Percentiles rank a stretch among this genome's conserved stretches.
These are phyloP conservation scores for Oscheius sp. DNA, from an alignment of 2,888 invertebrate species.

Conservation along the genomic window DNA sequence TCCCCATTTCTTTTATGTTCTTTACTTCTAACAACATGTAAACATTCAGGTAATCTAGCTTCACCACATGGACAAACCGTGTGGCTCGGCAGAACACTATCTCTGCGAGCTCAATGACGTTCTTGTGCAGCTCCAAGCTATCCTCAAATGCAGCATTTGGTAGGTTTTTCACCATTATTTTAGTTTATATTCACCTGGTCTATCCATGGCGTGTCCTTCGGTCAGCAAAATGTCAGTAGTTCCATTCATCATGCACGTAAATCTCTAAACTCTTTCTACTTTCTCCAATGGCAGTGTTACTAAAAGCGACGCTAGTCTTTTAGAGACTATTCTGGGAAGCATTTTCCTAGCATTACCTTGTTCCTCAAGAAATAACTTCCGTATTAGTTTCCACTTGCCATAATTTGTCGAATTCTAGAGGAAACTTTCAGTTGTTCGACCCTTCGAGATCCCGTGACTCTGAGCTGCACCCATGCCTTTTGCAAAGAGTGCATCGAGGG, in stretches of 20 bases:
- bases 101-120: constrained; percentile 31
- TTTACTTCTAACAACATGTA: too few relatives aligned
- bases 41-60: background rate
- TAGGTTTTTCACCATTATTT: constrained; percentile 32
- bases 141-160: constrained; percentile 58
- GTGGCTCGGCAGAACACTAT: constrained; percentile 25
- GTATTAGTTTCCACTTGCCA: background rate
- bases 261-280: too few relatives aligned
- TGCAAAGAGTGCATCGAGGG: constrained; percentile 46
- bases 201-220: too few relatives aligned
- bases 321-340: too few relatives aligned
- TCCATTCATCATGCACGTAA: too few relatives aligned
- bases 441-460: constrained; percentile 46
- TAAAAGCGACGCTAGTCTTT: too few relatives aligned
- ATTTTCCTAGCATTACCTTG: too few relatives aligned
- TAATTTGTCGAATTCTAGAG: background rate
- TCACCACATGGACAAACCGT: constrained; percentile 24
- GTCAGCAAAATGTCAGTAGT: too few relatives aligned
- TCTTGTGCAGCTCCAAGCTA: constrained; percentile 45
- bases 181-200: background rate
- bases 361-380: too few relatives aligned
- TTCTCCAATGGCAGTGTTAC: background rate
- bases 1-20: too few relatives aligned
- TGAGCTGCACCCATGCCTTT: constrained; percentile 57
- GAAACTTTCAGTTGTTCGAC: constrained; percentile 54